Evolutionary conservation across 2,113 vertebrate genomes (phyloP).

Genomic region (Puntigrus tetrazona): DNA sequence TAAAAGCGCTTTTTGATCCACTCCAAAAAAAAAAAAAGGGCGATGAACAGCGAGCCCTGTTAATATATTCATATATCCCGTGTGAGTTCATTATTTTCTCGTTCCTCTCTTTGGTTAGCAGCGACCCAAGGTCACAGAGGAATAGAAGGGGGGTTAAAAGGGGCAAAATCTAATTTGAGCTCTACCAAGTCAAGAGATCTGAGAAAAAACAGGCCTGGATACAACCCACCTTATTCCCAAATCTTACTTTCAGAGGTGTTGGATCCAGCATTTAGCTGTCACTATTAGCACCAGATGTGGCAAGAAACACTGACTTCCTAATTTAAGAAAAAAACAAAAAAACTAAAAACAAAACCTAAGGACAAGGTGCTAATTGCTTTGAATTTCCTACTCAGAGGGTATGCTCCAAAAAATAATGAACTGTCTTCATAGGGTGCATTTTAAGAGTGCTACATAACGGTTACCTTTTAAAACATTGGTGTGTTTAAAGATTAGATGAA

Average conservation of each 20-base stretch:
- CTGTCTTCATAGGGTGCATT: background rate
- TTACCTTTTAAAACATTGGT: background rate
- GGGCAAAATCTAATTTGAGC: slow-evolving; percentile 32
- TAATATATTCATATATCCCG: slow-evolving; percentile 72
- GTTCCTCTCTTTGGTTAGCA: slow-evolving; percentile 11
- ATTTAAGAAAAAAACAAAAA: no score
- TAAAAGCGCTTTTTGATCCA: slow-evolving; percentile 59
- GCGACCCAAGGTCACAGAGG: slow-evolving; percentile 71
- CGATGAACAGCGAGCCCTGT: slow-evolving; percentile 38
- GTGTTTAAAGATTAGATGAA: background rate
- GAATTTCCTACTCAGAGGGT: background rate
- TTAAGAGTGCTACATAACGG: background rate
- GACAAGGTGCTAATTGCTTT: slow-evolving; percentile 27
- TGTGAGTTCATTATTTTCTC: slow-evolving; percentile 66
- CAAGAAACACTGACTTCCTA: background rate
- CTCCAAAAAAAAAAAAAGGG: slow-evolving; percentile 58
- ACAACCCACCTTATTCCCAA: background rate
- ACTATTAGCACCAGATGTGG: slow-evolving; percentile 28
- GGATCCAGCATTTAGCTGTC: background rate
- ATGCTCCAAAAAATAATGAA: background rate
- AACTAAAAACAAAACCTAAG: background rate
- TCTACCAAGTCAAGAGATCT: background rate
- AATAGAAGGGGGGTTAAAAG: slow-evolving; percentile 28
- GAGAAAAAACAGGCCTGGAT: background rate
- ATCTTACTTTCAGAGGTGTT: slow-evolving; percentile 1